Conservation (phyloP, 2,888 invertebrate genomes). For the Zaprionus lineosus region DNA sequence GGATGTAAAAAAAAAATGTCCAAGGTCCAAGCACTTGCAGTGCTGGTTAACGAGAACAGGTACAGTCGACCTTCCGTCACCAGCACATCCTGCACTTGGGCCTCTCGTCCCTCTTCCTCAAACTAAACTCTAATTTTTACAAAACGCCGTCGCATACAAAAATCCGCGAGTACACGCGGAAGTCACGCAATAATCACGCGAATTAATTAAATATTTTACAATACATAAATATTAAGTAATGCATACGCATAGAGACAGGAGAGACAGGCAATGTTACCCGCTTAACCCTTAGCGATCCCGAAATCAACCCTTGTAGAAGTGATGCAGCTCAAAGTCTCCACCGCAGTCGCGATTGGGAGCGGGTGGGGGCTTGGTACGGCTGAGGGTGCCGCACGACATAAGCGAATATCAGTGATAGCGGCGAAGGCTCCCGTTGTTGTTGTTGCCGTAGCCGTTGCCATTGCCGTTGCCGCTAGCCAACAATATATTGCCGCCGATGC, state of each 20-base stretch:
- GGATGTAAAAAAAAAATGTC: constrained; percentile 72
- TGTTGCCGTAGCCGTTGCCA: constrained; percentile 24
- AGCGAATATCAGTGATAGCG: constrained; percentile 81
- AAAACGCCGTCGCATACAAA: constrained; percentile 55
- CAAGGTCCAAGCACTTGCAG: constrained; percentile 7
- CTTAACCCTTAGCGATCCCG: background rate
- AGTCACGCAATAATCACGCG: too few species aligned
- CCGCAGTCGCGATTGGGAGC: constrained; percentile 20
- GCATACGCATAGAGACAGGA: constrained; percentile 30
- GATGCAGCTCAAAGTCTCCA: constrained; percentile 74
- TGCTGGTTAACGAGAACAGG: background rate
- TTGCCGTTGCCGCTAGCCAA: constrained; percentile 49
- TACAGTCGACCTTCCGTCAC: too few species aligned
- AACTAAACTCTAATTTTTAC: constrained; percentile 69
- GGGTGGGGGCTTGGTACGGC: constrained; percentile 45
- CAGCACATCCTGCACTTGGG: too few species aligned
- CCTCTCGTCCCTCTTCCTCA: constrained; percentile 5
- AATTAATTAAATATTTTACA: constrained; percentile 48
- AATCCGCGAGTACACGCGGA: too few species aligned
- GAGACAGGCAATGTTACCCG: constrained; percentile 18
- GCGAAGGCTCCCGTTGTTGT: constrained; percentile 79
- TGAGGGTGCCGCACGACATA: constrained; percentile 69
- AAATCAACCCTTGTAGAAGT: constrained; percentile 69
- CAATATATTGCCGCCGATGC: constrained; percentile 21
- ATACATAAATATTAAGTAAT: constrained; percentile 32